Evolutionary conservation across 2,113 vertebrate species (phyloP).

Genomic region (Pangasianodon gigas): DNA sequence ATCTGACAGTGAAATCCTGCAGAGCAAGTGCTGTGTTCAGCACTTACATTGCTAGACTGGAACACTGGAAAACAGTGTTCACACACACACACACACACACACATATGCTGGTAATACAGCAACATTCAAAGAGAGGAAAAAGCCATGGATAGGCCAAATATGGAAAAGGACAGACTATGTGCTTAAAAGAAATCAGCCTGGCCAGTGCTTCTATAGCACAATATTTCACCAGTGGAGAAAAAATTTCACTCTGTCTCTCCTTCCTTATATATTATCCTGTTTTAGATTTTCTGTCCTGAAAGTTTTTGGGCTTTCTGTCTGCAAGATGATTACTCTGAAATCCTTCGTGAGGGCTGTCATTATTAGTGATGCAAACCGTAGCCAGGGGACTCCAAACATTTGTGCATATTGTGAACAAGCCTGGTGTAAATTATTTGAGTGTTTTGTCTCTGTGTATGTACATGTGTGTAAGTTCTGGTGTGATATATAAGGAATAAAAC

Average conservation of each 20-base stretch:
- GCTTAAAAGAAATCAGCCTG: constrained; percentile 41
- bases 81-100: too few species aligned
- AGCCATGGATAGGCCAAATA: constrained; percentile 17
- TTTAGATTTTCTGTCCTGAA: background rate
- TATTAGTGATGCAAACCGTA: constrained; percentile 35
- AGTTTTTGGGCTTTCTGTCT: background rate
- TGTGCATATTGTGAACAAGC: constrained; percentile 10
- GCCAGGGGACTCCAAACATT: too few species aligned
- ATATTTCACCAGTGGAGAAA: constrained; percentile 41
- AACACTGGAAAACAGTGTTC: constrained; percentile 4
- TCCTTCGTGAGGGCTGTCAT: constrained; percentile 3
- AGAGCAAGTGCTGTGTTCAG: constrained; percentile 44
- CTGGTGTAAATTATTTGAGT: background rate
- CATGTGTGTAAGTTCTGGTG: background rate
- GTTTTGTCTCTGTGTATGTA: background rate
- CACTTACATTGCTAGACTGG: constrained; percentile 15
- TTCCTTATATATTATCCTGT: constrained; percentile 20
- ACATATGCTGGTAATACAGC: background rate
- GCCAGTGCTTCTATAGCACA: constrained; percentile 40
- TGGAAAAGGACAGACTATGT: constrained; percentile 21
- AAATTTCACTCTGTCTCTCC: constrained; percentile 3
- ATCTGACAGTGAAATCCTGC: constrained; percentile 41
- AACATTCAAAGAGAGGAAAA: constrained; percentile 31
- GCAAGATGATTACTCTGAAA: constrained; percentile 31
- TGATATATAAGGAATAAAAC: background rate